phyloP scores from a whole-genome alignment of 2,797 vertebrate genomes.

The Manis pentadactyla region DNA sequence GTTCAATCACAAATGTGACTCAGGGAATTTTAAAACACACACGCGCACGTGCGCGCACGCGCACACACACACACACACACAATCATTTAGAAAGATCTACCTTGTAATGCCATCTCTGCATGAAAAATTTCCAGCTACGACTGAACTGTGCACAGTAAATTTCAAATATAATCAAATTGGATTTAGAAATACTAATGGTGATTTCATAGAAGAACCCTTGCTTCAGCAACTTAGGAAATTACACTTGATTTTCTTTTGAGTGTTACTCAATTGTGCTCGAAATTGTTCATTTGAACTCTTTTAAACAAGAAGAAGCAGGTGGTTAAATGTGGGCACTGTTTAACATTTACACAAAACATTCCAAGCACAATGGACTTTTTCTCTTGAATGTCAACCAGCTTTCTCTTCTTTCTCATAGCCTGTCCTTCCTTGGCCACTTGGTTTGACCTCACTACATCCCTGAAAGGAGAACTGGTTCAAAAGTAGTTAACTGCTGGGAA shows the following conservation, averaged over 20 bases:
- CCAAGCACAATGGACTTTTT: conserved; percentile 60
- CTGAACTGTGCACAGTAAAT: conserved; percentile 66
- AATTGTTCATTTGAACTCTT: conserved; percentile 79
- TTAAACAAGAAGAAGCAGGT: conserved; percentile 79
- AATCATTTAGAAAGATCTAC: conserved; percentile 44
- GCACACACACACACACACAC: neutral
- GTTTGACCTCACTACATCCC: conserved; percentile 59
- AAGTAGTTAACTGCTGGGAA: conserved; percentile 67
- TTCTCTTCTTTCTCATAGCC: neutral
- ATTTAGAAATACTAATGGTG: conserved; percentile 73
- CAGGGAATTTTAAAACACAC: neutral
- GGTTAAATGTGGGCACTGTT: conserved; percentile 66
- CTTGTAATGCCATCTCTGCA: conserved; percentile 33
- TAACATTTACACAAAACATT: conserved; percentile 74
- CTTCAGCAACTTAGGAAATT: conserved; percentile 82
- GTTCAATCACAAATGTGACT: conserved; percentile 9
- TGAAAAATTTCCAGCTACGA: conserved; percentile 67
- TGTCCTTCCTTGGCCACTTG: conserved; percentile 42
- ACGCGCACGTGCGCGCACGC: neutral
- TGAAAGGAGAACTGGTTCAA: conserved; percentile 63
- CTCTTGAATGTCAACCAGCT: conserved; percentile 57
- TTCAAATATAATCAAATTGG: conserved; percentile 73
- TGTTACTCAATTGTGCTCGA: conserved; percentile 81
- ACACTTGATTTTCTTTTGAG: conserved; percentile 80
- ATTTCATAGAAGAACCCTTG: conserved; percentile 73